phyloP scores from a whole-genome alignment of 2,888 invertebrate species.

The Monochamus alternatus region DNA sequence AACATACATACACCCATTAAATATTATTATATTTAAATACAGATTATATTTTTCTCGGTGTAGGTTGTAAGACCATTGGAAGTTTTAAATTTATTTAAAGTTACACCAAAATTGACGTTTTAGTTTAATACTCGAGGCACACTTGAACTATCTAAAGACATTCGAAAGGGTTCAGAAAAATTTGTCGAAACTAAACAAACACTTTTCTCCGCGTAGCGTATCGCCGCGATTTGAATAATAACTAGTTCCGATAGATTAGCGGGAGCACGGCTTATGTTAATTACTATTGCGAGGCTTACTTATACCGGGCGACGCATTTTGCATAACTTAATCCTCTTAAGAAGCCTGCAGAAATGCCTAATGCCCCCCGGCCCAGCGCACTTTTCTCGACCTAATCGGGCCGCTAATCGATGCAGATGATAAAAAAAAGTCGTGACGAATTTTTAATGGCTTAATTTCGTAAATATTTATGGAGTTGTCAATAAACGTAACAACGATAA shows the following conservation, averaged over 20 bases:
- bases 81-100: too few species aligned
- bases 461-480: constrained; percentile 17
- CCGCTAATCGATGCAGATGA: constrained; percentile 36
- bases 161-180: too few species aligned
- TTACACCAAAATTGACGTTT: too few species aligned
- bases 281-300: constrained; percentile 44
- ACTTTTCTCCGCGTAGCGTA: not conserved
- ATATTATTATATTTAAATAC: too few species aligned
- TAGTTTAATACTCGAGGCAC: too few species aligned
- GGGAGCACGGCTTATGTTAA: constrained; percentile 42
- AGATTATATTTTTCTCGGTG: too few species aligned
- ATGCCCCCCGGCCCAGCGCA: constrained; percentile 1
- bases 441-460: constrained; percentile 49
- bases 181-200: not conserved
- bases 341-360: constrained; percentile 35
- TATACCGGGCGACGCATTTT: constrained; percentile 40
- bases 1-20: too few species aligned
- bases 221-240: constrained; percentile 47
- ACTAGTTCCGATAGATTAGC: constrained; percentile 44
- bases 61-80: too few species aligned
- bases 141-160: too few species aligned
- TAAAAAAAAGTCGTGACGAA: constrained; percentile 42
- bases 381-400: constrained; percentile 6
- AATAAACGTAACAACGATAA: not conserved
- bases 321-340: constrained; percentile 43